Evolutionary conservation across 2,797 vertebrate genomes (phyloP).

Genomic region (Rhinophrynus dorsalis): DNA sequence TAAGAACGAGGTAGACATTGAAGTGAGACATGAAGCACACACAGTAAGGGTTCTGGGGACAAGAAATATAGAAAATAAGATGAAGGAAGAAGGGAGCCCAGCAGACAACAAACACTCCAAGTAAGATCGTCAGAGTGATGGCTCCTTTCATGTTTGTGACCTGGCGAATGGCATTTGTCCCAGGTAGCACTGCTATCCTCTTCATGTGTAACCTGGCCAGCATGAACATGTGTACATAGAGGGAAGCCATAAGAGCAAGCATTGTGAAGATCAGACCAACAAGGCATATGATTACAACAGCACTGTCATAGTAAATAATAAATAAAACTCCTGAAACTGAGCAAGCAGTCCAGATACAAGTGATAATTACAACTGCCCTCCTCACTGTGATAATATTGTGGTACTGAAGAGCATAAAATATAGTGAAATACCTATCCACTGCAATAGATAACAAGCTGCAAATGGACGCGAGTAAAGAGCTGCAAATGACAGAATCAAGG

Average conservation of each 20-base stretch:
- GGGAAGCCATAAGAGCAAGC: slow-evolving; percentile 91
- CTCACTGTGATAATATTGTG: slow-evolving; percentile 89
- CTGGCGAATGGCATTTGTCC: slow-evolving; percentile 79
- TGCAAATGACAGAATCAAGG: slow-evolving; percentile 94
- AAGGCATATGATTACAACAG: slow-evolving; percentile 87
- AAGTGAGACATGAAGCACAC: slow-evolving; percentile 97
- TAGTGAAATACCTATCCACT: slow-evolving; percentile 92
- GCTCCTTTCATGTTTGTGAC: slow-evolving; percentile 93
- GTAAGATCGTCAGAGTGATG: slow-evolving; percentile 89
- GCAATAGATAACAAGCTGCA: slow-evolving; percentile 93
- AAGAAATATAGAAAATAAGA: slow-evolving; percentile 91
- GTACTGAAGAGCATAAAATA: slow-evolving; percentile 94
- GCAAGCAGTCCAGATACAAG: slow-evolving; percentile 86
- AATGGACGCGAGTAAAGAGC: slow-evolving; percentile 90
- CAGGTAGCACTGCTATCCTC: slow-evolving; percentile 85
- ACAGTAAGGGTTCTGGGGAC: slow-evolving; percentile 91
- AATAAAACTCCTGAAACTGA: slow-evolving; percentile 82
- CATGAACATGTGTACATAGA: slow-evolving; percentile 96
- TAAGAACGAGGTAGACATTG: slow-evolving; percentile 93
- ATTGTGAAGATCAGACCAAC: slow-evolving; percentile 93
- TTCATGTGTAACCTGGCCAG: slow-evolving; percentile 89
- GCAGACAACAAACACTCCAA: slow-evolving; percentile 93
- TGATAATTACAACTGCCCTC: slow-evolving; percentile 77
- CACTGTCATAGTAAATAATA: slow-evolving; percentile 91
- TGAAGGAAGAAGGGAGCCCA: slow-evolving; percentile 96